Conservation (phyloP, 2,888 invertebrate genomes). For the Agapostemon virescens region DNA sequence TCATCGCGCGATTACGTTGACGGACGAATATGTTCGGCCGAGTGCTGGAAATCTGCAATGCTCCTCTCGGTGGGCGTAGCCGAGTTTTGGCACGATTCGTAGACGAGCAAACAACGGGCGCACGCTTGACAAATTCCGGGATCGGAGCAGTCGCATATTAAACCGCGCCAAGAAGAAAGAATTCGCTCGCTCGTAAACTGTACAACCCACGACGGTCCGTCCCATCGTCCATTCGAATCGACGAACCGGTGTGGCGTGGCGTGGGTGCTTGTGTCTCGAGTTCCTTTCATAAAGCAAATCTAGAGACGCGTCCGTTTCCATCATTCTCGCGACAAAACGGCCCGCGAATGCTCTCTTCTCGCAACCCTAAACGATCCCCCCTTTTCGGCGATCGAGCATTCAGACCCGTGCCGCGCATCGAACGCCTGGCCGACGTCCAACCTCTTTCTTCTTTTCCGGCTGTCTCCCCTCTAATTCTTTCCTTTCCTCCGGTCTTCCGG, state of each 20-base stretch:
- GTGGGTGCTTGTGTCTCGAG: background rate
- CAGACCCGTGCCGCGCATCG: conserved; percentile 22
- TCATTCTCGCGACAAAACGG: conserved; percentile 45
- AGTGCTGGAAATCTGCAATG: conserved; percentile 41
- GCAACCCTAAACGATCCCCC: conserved; percentile 34
- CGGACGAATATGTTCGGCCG: conserved; percentile 55
- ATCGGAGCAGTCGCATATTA: conserved; percentile 17
- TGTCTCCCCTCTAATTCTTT: conserved; percentile 42
- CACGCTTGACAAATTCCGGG: conserved; percentile 31
- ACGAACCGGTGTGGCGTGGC: background rate
- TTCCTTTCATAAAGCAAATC: background rate
- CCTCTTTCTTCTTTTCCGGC: conserved; percentile 38
- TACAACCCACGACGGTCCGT: background rate
- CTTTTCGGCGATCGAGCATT: conserved; percentile 55
- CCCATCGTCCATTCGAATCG: background rate
- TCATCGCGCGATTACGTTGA: conserved; percentile 51
- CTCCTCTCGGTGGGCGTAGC: conserved; percentile 15
- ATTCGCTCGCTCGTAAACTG: background rate
- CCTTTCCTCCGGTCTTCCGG: conserved; percentile 28
- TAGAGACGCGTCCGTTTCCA: conserved; percentile 20
- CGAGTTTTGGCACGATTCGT: conserved; percentile 50
- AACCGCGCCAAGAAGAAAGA: conserved; percentile 7
- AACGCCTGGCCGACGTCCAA: conserved; percentile 61
- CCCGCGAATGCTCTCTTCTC: conserved; percentile 9
- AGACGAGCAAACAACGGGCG: background rate